Evolutionary conservation across 2,888 invertebrate species (phyloP).

Genomic region (Gnatocerus cornutus): DNA sequence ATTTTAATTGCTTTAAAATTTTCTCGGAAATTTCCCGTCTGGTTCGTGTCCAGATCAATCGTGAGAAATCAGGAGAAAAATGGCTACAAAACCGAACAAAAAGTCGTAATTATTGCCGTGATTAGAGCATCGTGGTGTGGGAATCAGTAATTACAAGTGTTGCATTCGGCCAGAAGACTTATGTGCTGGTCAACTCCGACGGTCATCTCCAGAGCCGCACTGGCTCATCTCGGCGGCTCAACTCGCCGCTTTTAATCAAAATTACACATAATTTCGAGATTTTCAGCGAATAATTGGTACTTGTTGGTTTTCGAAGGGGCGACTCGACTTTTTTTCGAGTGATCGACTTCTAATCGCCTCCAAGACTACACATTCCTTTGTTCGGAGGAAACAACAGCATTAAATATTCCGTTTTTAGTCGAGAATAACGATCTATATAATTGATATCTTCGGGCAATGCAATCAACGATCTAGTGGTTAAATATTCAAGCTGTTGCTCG

Average conservation of each 20-base stretch:
- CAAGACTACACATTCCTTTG: constrained; percentile 64
- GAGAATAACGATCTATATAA: constrained; percentile 71
- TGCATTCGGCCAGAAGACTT: constrained; percentile 64
- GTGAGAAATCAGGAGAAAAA: constrained; percentile 69
- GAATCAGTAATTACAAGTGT: constrained; percentile 71
- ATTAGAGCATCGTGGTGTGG: constrained; percentile 70
- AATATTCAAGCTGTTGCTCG: constrained; percentile 68
- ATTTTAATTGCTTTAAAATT: constrained; percentile 13
- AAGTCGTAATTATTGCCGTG: constrained; percentile 69
- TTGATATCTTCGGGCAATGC: constrained; percentile 71
- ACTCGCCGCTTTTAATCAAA: constrained; percentile 69
- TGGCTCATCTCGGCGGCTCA: constrained; percentile 52
- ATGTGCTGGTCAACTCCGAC: constrained; percentile 52
- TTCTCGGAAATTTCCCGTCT: constrained; percentile 29
- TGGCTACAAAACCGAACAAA: constrained; percentile 66
- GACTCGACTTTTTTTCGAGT: constrained; percentile 17
- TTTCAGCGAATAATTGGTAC: constrained; percentile 53
- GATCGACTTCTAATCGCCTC: constrained; percentile 27
- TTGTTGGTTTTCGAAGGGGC: constrained; percentile 43
- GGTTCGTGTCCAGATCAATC: constrained; percentile 61
- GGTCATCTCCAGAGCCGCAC: constrained; percentile 40
- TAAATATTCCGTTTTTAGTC: constrained; percentile 70
- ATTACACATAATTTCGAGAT: constrained; percentile 70
- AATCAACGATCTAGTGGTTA: constrained; percentile 70
- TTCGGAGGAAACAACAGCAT: constrained; percentile 66